Percentiles rank a stretch among this genome's conserved stretches.
Evolutionary conservation across 2,797 vertebrate genomes (phyloP).

Genomic region (Manis javanica): DNA sequence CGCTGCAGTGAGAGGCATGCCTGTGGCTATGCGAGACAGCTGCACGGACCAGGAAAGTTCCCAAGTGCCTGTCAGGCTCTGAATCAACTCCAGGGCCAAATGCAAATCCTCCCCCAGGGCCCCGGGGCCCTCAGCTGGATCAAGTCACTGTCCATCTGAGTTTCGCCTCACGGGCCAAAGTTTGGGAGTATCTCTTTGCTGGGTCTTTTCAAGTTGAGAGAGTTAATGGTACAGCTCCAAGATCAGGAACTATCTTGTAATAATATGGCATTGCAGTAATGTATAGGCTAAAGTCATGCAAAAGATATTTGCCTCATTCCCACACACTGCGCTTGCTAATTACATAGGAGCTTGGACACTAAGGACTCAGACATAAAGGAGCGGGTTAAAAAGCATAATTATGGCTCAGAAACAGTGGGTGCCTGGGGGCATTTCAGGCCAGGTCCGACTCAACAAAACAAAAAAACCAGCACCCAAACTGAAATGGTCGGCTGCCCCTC

Average conservation of each 20-base stretch:
- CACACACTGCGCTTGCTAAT: slow-evolving; percentile 86
- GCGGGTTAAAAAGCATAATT: slow-evolving; percentile 87
- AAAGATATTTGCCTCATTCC: slow-evolving; percentile 85
- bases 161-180: slow-evolving; percentile 68
- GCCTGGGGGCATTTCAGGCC: slow-evolving; percentile 83
- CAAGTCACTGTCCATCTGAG: slow-evolving; percentile 72
- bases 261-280: slow-evolving; percentile 80
- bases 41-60: slow-evolving; percentile 24
- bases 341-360: slow-evolving; percentile 83
- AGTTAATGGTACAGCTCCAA: slow-evolving; percentile 80
- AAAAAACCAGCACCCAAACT: slow-evolving; percentile 56
- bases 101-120: slow-evolving; percentile 75
- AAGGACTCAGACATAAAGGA: slow-evolving; percentile 86
- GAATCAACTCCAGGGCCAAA: slow-evolving; percentile 78
- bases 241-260: slow-evolving; percentile 84
- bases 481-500: neutral
- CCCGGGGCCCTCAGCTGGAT: slow-evolving; percentile 69
- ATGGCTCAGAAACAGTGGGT: slow-evolving; percentile 83
- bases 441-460: slow-evolving; percentile 76
- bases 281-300: slow-evolving; percentile 84
- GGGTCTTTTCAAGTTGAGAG: slow-evolving; percentile 80
- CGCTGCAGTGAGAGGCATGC: slow-evolving; percentile 55
- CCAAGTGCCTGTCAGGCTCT: slow-evolving; percentile 66
- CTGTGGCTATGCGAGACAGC: slow-evolving; percentile 49
- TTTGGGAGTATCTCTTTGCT: slow-evolving; percentile 69